Percentiles rank a stretch among this genome's conserved stretches.
Conservation (phyloP, 2,888 invertebrate species). For the Pollenia labialis region DNA sequence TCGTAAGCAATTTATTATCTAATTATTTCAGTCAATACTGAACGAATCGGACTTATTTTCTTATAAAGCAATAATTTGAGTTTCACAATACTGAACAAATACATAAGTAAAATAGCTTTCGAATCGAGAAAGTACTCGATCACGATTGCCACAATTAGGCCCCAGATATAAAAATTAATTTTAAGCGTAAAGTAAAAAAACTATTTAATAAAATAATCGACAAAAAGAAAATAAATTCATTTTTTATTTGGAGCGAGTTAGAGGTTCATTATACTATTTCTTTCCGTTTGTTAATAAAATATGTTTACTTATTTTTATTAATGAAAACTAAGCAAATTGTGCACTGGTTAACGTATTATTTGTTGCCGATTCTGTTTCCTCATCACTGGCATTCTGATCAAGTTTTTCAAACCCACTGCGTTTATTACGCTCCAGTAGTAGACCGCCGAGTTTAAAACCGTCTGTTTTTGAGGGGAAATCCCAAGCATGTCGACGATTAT, state of each 20-base stretch:
- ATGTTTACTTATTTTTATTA: neutral
- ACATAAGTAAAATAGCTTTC: too few species aligned
- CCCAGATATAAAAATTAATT: neutral
- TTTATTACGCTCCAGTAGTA: slow-evolving; percentile 85
- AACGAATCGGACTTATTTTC: too few species aligned
- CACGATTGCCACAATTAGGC: too few species aligned
- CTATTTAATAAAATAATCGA: neutral
- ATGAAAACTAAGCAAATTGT: slow-evolving; percentile 78
- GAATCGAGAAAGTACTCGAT: too few species aligned
- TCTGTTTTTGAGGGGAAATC: slow-evolving; percentile 85
- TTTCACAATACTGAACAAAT: too few species aligned
- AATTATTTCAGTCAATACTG: too few species aligned
- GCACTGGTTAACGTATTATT: slow-evolving; percentile 83
- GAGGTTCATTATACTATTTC: slow-evolving; percentile 34
- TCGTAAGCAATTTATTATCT: too few species aligned
- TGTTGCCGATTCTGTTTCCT: slow-evolving; percentile 85
- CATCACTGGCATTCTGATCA: slow-evolving; percentile 88
- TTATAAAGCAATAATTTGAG: too few species aligned
- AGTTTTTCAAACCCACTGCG: slow-evolving; percentile 87
- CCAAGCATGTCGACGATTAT: slow-evolving; percentile 84
- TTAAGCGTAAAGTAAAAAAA: neutral
- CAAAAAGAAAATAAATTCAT: neutral
- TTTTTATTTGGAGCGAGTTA: slow-evolving; percentile 43
- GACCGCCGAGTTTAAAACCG: slow-evolving; percentile 87
- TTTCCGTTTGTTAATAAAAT: slow-evolving; percentile 1